Evolutionary conservation across 2,797 vertebrate species (phyloP).

Genomic region (Pseudomugil tenellus): DNA sequence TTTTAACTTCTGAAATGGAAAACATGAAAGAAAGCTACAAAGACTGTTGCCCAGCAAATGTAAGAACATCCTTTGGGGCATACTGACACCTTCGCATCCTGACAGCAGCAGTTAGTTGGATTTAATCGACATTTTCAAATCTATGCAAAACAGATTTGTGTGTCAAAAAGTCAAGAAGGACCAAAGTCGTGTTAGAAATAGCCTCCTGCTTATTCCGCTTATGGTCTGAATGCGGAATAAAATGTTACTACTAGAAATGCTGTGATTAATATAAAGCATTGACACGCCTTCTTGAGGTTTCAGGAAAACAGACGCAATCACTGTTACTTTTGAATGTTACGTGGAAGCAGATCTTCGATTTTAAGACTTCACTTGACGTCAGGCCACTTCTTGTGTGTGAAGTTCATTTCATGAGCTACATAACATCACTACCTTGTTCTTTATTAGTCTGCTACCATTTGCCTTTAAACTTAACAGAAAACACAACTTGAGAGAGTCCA

Average conservation of each 20-base stretch:
- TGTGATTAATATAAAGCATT: constrained; percentile 34
- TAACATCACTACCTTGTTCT: constrained; percentile 31
- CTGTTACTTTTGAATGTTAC: constrained; percentile 50
- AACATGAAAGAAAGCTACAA: no score
- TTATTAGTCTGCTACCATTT: constrained; percentile 59
- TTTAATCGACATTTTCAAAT: constrained; percentile 53
- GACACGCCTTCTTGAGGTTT: not conserved
- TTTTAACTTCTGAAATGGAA: no score
- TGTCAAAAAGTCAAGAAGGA: constrained; percentile 20
- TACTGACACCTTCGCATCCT: constrained; percentile 15
- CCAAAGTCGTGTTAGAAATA: constrained; percentile 5
- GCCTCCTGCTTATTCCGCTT: constrained; percentile 25
- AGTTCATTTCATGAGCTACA: constrained; percentile 24
- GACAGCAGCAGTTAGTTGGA: constrained; percentile 13
- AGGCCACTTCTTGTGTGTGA: constrained; percentile 40
- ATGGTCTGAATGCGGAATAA: constrained; percentile 36
- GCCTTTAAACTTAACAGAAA: constrained; percentile 66
- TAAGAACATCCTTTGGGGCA: constrained; percentile 4
- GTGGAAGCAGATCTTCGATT: constrained; percentile 29
- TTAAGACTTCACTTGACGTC: constrained; percentile 48
- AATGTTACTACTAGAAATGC: constrained; percentile 18
- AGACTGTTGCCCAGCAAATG: no score
- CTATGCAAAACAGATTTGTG: constrained; percentile 49
- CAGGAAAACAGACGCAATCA: constrained; percentile 12
- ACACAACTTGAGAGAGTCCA: constrained; percentile 52